Conservation (phyloP, 2,797 vertebrate species). For the Gadopsis marmoratus region DNA sequence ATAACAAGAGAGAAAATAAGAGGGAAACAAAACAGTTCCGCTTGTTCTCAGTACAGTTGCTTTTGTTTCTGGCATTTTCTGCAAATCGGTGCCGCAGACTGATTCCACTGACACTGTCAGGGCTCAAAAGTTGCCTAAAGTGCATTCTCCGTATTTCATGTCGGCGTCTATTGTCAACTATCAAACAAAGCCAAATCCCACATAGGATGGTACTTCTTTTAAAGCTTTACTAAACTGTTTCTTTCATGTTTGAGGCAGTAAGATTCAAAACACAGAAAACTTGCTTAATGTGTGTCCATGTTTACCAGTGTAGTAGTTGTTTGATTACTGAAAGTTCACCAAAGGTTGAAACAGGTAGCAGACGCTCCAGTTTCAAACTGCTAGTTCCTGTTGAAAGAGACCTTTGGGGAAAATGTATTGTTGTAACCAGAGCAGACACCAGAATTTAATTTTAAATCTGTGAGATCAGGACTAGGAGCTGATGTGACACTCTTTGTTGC, state of each 20-base stretch:
- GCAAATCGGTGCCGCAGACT: neutral
- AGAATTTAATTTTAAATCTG: slow-evolving; percentile 6
- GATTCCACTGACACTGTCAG: neutral
- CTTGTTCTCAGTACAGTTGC: slow-evolving; percentile 11
- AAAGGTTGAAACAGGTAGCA: slow-evolving; percentile 11
- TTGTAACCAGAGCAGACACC: neutral
- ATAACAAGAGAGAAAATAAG: slow-evolving; percentile 11
- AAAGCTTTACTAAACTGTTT: slow-evolving; percentile 6
- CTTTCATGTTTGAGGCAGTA: neutral
- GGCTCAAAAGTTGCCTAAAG: slow-evolving; percentile 6
- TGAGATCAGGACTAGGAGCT: neutral
- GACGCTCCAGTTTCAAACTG: neutral
- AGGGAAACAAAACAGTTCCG: neutral
- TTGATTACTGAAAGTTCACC: slow-evolving; percentile 29
- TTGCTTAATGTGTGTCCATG: slow-evolving; percentile 27
- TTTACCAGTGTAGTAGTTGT: slow-evolving; percentile 27
- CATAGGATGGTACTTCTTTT: neutral
- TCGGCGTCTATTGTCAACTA: neutral
- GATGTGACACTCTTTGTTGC: slow-evolving; percentile 21
- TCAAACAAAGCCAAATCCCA: slow-evolving; percentile 13
- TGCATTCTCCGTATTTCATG: neutral
- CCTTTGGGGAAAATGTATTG: neutral
- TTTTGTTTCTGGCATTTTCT: slow-evolving; percentile 30
- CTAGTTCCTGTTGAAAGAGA: neutral
- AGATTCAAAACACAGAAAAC: slow-evolving; percentile 9